These are phyloP conservation scores for Pogonocherus hispidulus DNA, from an alignment of 2,888 invertebrate species.

Conservation along the genomic window DNA sequence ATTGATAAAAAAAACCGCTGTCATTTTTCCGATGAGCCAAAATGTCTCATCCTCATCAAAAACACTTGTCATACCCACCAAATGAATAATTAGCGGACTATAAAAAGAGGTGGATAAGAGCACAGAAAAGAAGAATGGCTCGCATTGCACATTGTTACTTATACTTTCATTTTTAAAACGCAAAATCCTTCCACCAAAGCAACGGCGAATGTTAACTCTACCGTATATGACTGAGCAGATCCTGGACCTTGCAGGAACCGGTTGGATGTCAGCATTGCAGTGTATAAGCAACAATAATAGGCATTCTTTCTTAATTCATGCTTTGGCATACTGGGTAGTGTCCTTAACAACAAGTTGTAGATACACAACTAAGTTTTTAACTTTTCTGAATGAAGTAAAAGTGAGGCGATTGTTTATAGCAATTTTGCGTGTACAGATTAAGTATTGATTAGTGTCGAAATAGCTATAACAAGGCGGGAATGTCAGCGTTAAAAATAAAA, in stretches of 20 bases:
- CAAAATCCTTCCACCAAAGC: not conserved
- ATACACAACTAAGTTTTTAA: too few species aligned
- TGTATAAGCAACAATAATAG: not conserved
- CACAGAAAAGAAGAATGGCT: too few species aligned
- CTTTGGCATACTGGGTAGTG: too few species aligned
- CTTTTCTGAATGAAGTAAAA: not conserved
- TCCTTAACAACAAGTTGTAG: too few species aligned
- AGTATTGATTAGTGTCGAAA: not conserved
- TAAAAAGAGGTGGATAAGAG: too few species aligned
- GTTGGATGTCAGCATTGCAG: not conserved
- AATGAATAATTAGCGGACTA: too few species aligned
- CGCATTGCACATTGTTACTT: not conserved
- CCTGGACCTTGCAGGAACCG: slow-evolving; percentile 8
- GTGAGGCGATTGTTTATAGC: not conserved
- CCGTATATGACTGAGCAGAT: not conserved
- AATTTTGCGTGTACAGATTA: not conserved
- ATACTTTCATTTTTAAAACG: not conserved
- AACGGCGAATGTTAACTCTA: not conserved
- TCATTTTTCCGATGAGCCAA: too few species aligned
- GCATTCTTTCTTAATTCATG: not conserved
- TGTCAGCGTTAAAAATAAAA: not conserved
- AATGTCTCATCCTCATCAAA: too few species aligned
- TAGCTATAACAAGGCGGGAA: not conserved
- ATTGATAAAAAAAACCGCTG: too few species aligned
- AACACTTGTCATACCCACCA: too few species aligned